phyloP scores from a whole-genome alignment of 30 jellyfish, hydroid and myxozoan species.

The Aurelia coerulea region DNA sequence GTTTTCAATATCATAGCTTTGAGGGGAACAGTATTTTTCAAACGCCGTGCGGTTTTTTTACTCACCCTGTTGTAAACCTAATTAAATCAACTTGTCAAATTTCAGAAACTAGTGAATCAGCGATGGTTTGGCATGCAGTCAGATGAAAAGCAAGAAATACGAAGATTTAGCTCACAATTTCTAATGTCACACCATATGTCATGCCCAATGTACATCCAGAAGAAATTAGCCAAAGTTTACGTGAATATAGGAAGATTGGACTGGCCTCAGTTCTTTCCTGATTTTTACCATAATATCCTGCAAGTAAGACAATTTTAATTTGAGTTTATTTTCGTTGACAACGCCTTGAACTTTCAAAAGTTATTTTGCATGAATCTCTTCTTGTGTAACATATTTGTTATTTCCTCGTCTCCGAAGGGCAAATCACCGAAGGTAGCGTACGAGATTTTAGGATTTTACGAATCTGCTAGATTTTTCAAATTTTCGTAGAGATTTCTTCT shows the following conservation, averaged over 20 bases:
- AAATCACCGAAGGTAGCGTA: too few species aligned
- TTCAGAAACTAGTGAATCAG: constrained; percentile 80
- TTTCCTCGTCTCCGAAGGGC: too few species aligned
- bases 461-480: too few species aligned
- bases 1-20: too few species aligned
- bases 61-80: too few species aligned
- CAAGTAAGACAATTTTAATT: constrained; percentile 44
- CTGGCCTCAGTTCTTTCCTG: constrained; percentile 96
- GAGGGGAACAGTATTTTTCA: too few species aligned
- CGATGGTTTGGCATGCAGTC: constrained; percentile 92
- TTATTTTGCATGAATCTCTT: too few species aligned
- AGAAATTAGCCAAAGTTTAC: constrained; percentile 81
- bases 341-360: too few species aligned
- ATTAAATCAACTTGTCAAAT: background rate
- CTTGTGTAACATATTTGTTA: too few species aligned
- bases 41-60: too few species aligned
- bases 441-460: too few species aligned
- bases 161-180: constrained; percentile 66
- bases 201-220: constrained; percentile 75
- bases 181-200: constrained; percentile 45
- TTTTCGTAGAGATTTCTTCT: too few species aligned
- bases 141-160: constrained; percentile 77
- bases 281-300: constrained; percentile 65
- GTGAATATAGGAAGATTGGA: constrained; percentile 89
- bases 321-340: background rate